Conservation (phyloP, 2,113 vertebrate species). For the Xiphias gladius region DNA sequence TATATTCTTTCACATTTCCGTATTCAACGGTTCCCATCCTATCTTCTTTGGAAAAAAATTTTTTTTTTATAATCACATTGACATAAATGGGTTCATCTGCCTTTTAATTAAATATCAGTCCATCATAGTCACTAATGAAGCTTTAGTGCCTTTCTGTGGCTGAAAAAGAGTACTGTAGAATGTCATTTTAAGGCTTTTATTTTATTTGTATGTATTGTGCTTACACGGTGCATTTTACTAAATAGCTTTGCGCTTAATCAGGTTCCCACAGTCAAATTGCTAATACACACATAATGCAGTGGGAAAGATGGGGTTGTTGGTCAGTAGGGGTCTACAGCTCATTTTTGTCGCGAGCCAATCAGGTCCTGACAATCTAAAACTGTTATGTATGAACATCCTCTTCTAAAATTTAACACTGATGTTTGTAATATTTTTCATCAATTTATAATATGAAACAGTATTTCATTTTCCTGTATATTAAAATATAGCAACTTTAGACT, state of each 20-base stretch:
- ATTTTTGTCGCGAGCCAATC: not conserved
- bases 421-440: not conserved
- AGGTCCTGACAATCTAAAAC: not conserved
- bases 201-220: not conserved
- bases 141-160: conserved; percentile 13
- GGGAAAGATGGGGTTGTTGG: not conserved
- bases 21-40: not conserved
- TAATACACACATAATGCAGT: not conserved
- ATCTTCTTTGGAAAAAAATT: not conserved
- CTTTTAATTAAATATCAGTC: not conserved
- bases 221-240: not conserved
- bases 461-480: not conserved
- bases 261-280: not conserved
- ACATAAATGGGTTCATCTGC: not conserved
- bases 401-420: not conserved
- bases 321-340: not conserved
- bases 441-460: not conserved
- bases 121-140: not conserved
- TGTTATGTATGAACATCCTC: not conserved
- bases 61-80: not conserved
- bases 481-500: not conserved
- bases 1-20: not conserved
- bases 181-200: not conserved
- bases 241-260: not conserved
- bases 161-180: not conserved